Conservation (phyloP, 2,888 invertebrate species). For the Amblyjoppa proteus region DNA sequence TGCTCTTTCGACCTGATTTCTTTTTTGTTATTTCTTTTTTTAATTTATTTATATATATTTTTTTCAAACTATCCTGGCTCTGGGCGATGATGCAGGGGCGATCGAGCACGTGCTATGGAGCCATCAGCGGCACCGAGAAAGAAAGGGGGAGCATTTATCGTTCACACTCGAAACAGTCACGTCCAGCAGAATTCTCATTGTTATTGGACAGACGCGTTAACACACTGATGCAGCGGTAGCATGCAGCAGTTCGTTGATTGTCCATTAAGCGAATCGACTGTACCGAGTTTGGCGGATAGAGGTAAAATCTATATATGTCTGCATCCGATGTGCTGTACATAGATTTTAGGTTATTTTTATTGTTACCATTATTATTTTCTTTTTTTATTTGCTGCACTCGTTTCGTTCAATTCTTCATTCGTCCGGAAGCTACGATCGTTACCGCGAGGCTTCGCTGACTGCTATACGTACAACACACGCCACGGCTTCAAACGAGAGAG, state of each 20-base stretch:
- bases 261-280: conserved; percentile 69
- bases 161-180: conserved; percentile 65
- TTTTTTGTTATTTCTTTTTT: conserved; percentile 13
- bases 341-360: conserved; percentile 7
- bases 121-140: background rate
- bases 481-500: conserved; percentile 50
- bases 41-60: conserved; percentile 12
- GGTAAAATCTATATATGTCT: conserved; percentile 32
- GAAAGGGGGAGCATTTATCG: conserved; percentile 59
- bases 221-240: conserved; percentile 49
- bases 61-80: conserved; percentile 37
- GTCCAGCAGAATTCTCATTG: conserved; percentile 58
- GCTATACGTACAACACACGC: conserved; percentile 9
- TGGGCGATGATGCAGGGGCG: conserved; percentile 30
- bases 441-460: conserved; percentile 30
- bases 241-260: conserved; percentile 68
- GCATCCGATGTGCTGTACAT: conserved; percentile 9
- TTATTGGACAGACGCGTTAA: conserved; percentile 57
- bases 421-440: conserved; percentile 54
- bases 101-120: background rate
- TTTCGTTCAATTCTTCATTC: conserved; percentile 62
- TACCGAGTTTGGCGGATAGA: conserved; percentile 41
- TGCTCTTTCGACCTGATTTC: conserved; percentile 19
- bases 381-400: conserved; percentile 28
- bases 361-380: background rate